Evolutionary conservation across 2,888 invertebrate genomes (phyloP), one percentile per base, ranked within the genome.

Genomic region (Steinernema carpocapsae): DNA sequence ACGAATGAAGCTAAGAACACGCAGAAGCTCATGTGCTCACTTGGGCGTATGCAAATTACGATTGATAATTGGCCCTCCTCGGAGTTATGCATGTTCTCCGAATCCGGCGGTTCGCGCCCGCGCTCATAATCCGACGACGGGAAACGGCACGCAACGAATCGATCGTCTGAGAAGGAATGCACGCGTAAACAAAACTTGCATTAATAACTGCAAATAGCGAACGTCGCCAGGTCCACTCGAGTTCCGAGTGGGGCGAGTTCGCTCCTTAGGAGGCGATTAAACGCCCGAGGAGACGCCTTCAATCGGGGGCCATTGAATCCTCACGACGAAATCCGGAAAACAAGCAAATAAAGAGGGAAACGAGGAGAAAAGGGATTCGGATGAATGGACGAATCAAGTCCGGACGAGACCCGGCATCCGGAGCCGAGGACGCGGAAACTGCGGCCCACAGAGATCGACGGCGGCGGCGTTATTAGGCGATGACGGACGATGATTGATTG

Each of bases 21-120:
- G 22, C 19, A 52, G 64, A 64, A 64, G 64, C 64, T 64, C 64
- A 64, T 64, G 32, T 64, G 64, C 64, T n/a, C 64, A 64, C 29
- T 64, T 22, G 64, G 64, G 64, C 64, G 37, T 64, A 64, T 64
- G 64, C 64, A 64, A 64, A 64, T 64, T 56, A 56, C 24, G 56
- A 56, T 56, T 56, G 56, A 56, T 56, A 56, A 56, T 56, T 56
- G 56, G 56, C 56, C 26, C 56, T 22, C 14, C 26, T 22, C 3
- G 24, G 32, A 26, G 32, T 22, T 14, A 14, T 64, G 22, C 43
- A 19, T 4, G 48, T 4, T 32, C 32, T 32, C 32, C 64, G 37
- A 64, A 64, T 64, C 64, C 64, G 32, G 12, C 19, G 17, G 32
- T 48, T 48, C 48, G n/a, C 48, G 19, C 48, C 14, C 37, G 3